These are phyloP conservation scores for Scaptomyza parva DNA, from an alignment of 2,888 invertebrate species.

Conservation along the genomic window DNA sequence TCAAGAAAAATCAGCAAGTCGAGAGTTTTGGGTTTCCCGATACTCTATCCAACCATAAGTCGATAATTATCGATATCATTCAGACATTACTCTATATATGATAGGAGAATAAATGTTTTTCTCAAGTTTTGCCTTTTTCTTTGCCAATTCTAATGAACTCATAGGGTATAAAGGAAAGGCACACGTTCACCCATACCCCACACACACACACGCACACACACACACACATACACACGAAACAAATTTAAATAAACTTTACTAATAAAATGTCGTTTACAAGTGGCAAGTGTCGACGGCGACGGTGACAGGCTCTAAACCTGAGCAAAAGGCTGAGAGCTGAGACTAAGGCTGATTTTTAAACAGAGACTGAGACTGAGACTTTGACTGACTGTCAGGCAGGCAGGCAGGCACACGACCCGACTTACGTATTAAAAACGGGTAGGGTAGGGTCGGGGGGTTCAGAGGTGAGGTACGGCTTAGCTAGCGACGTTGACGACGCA, in stretches of 20 bases:
- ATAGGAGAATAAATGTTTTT: too few species aligned
- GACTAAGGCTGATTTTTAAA: conserved; percentile 6
- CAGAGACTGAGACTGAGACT: conserved; percentile 17
- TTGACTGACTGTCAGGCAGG: conserved; percentile 48
- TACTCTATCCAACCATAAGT: background rate
- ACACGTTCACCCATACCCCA: background rate
- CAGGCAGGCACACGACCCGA: conserved; percentile 33
- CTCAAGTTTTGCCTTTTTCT: too few species aligned
- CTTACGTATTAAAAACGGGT: conserved; percentile 38
- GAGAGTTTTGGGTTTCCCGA: background rate
- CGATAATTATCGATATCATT: background rate
- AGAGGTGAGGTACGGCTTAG: conserved; percentile 9
- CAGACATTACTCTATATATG: too few species aligned
- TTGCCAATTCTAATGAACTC: background rate
- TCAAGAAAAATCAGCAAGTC: conserved; percentile 1
- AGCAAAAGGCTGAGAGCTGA: conserved; percentile 9
- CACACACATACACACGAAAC: conserved; percentile 47
- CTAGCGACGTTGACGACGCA: conserved; percentile 54
- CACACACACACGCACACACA: conserved; percentile 1
- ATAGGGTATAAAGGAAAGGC: conserved; percentile 1
- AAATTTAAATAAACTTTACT: conserved; percentile 80
- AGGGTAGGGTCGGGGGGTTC: background rate
- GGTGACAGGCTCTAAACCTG: conserved; percentile 42
- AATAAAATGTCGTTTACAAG: conserved; percentile 79
- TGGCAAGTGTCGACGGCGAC: conserved; percentile 71